Evolutionary conservation across 2,888 invertebrate genomes (phyloP).

Genomic region (Cantharis rufa): DNA sequence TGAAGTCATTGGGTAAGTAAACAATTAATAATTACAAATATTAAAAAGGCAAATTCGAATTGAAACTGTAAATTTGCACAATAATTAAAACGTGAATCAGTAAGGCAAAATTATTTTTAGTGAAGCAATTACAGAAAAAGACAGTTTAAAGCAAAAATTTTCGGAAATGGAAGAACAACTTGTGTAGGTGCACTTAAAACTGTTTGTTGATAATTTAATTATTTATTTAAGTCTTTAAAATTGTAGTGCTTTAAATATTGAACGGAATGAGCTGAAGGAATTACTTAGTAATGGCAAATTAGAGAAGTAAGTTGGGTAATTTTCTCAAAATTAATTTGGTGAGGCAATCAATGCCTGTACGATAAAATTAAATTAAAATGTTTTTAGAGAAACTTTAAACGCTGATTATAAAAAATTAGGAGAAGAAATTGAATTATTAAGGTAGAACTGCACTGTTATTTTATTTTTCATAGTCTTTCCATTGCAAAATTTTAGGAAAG

Average conservation of each 20-base stretch:
- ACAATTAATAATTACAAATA: neutral
- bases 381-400: neutral
- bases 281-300: neutral
- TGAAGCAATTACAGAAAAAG: conserved; percentile 1
- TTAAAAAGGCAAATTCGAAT: neutral
- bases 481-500: neutral
- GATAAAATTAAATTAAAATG: neutral
- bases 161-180: neutral
- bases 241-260: neutral
- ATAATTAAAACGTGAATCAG: neutral
- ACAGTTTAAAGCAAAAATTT: conserved; percentile 4
- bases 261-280: neutral
- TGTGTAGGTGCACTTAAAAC: neutral
- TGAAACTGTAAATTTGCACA: neutral
- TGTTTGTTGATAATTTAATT: neutral
- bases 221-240: neutral
- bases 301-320: neutral
- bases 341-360: neutral
- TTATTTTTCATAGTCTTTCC: neutral
- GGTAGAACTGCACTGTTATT: neutral
- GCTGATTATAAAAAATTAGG: neutral
- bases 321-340: neutral
- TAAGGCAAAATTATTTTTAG: neutral
- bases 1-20: neutral
- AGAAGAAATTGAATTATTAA: neutral